phyloP scores from a whole-genome alignment of 2,113 vertebrate genomes.

The Girardinichthys multiradiatus region DNA sequence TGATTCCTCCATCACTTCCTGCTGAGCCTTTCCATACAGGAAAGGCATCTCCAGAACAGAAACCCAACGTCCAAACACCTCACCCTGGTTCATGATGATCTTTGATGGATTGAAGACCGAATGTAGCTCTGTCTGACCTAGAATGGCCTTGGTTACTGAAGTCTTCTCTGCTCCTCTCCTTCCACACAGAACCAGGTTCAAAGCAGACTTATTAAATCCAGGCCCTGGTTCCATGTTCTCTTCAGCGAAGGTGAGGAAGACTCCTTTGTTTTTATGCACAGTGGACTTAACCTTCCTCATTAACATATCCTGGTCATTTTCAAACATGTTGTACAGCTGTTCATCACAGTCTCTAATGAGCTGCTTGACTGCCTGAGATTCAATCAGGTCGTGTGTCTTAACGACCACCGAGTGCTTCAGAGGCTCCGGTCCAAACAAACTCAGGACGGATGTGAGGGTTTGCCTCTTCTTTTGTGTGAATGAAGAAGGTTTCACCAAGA shows the following conservation, averaged over 20 bases:
- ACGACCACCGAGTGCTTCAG: not conserved
- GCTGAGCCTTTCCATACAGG: not conserved
- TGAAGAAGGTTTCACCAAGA: not conserved
- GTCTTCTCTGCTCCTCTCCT: not conserved
- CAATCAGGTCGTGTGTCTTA: not conserved
- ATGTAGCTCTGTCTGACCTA: not conserved
- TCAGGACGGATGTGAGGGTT: not conserved
- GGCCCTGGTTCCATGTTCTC: not conserved
- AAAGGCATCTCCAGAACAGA: not conserved
- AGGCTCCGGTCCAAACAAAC: not conserved
- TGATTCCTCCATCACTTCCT: not conserved
- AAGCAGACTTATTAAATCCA: not conserved
- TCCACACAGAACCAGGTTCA: not conserved
- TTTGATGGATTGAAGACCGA: not conserved
- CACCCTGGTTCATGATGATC: not conserved
- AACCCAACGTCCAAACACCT: not conserved
- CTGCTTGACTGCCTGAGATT: not conserved
- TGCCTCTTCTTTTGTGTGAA: not conserved
- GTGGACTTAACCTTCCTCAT: not conserved
- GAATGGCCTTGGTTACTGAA: not conserved
- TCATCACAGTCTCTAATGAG: not conserved
- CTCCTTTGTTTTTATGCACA: not conserved
- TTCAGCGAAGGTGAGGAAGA: not conserved
- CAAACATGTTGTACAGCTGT: not conserved
- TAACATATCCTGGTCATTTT: not conserved